Percentiles rank a stretch among this genome's conserved stretches.
These are phyloP conservation scores for Malacosoma neustria DNA, from an alignment of 2,888 invertebrate species.

Conservation along the genomic window DNA sequence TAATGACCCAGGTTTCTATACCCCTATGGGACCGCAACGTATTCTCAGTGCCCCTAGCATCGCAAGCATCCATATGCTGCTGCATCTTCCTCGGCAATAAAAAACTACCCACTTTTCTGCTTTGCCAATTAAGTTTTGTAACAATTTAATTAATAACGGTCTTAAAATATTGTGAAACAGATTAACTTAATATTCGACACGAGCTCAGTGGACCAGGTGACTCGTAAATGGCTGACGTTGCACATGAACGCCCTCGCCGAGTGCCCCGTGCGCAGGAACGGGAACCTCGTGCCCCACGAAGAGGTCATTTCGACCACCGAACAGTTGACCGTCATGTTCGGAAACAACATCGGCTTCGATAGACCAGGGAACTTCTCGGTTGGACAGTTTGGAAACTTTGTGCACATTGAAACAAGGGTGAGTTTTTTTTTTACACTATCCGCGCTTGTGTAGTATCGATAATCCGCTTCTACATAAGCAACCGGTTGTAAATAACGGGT, in stretches of 20 bases:
- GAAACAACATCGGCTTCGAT: constrained; percentile 79
- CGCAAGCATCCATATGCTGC: too few species aligned
- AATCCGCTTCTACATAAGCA: too few species aligned
- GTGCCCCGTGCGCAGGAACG: constrained; percentile 79
- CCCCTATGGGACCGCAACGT: too few species aligned
- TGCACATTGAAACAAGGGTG: constrained; percentile 80
- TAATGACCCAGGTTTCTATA: too few species aligned
- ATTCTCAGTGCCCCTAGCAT: too few species aligned
- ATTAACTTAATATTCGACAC: constrained; percentile 84
- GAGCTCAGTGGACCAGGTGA: constrained; percentile 66
- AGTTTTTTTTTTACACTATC: constrained; percentile 9
- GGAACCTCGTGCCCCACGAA: constrained; percentile 75
- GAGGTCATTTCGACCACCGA: constrained; percentile 87
- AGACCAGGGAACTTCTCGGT: constrained; percentile 76
- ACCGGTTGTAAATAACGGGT: too few species aligned
- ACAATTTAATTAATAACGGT: too few species aligned
- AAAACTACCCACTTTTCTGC: too few species aligned
- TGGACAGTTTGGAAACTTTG: constrained; percentile 81
- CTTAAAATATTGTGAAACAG: constrained; percentile 46
- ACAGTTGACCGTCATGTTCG: constrained; percentile 80
- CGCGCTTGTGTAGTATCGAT: too few species aligned
- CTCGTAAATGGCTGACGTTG: constrained; percentile 83
- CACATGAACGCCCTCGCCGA: constrained; percentile 84
- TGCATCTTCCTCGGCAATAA: too few species aligned
- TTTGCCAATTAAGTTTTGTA: too few species aligned